These are phyloP conservation scores for Pseudochromis fuscus DNA, from an alignment of 2,797 vertebrate species.

Conservation along the genomic window DNA sequence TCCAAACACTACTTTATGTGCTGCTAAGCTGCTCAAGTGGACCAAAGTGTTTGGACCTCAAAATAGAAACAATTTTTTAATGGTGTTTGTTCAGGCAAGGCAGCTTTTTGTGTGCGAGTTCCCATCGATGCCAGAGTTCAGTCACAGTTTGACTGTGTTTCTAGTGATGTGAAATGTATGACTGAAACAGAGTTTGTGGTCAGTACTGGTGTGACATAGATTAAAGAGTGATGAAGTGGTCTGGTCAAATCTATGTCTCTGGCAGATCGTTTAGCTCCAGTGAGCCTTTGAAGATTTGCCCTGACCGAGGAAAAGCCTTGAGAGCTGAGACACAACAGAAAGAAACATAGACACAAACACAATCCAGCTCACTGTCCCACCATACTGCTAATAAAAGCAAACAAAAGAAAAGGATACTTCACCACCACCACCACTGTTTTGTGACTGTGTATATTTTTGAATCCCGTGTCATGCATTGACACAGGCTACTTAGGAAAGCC, in stretches of 20 bases:
- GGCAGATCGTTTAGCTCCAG: slow-evolving; percentile 58
- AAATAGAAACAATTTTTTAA: slow-evolving; percentile 67
- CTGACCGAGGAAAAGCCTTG: slow-evolving; percentile 41
- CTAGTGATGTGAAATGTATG: slow-evolving; percentile 21
- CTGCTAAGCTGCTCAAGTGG: slow-evolving; percentile 57
- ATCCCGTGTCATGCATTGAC: slow-evolving; percentile 77
- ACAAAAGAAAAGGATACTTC: slow-evolving; percentile 63
- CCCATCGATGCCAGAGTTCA: slow-evolving; percentile 33
- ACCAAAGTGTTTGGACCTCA: slow-evolving; percentile 52
- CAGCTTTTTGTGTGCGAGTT: slow-evolving; percentile 27
- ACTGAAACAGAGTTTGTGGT: slow-evolving; percentile 40
- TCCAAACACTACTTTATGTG: slow-evolving; percentile 66
- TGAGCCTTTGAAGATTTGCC: slow-evolving; percentile 63
- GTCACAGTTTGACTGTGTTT: slow-evolving; percentile 29
- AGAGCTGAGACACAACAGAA: slow-evolving; percentile 64
- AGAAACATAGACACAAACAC: slow-evolving; percentile 62
- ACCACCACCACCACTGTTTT: slow-evolving; percentile 65
- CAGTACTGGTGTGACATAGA: slow-evolving; percentile 52
- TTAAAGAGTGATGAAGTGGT: slow-evolving; percentile 63
- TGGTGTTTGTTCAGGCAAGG: slow-evolving; percentile 66
- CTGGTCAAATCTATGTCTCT: slow-evolving; percentile 62
- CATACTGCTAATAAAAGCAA: slow-evolving; percentile 61
- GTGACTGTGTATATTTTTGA: slow-evolving; percentile 75
- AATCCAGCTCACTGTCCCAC: slow-evolving; percentile 51
- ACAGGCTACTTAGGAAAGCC: slow-evolving; percentile 80